Base-by-base conservation (phyloP, 2,113 vertebrate genomes). In the Origma solitaria region DNA sequence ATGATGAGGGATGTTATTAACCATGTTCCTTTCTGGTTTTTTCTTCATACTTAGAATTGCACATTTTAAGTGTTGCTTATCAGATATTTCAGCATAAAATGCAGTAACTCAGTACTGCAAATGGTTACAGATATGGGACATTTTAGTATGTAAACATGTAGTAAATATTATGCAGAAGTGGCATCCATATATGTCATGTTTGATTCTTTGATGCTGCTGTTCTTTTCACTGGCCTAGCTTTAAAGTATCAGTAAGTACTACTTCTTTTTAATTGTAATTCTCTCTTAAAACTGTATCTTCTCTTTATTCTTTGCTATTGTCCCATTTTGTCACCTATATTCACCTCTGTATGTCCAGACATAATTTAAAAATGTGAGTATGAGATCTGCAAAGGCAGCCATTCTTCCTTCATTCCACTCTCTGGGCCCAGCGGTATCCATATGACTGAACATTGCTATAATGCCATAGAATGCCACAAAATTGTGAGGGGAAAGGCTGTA, bases 231-330 rank as follows among this genome's bases (percentile, higher is more conserved):
- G 94, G 79, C 72, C 64, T 69, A 92, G 95, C 33, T 96, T 98
- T 95, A 97, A 80, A 91, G 51, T 60, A 70, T 98, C 49, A 84
- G 96, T 98, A 95, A 96, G 96, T 97, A 70, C 37, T 27, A 68
- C 76, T n/a, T 54, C 28, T 42, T 20, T 65, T 13, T 62, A 22
- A 38, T 58, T 66, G 53, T 49, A 76, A 15, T 65, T 68, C 12
- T 86, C 21, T 84, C 40, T 51, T 58, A 40, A 49, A 53, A 37
- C 58, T 79, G 4, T 72, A 7, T 64, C 25, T 82, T 78, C 11
- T 35, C 18, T 61, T 31, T 64, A 1, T 73, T 12, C 8, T 57
- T 83, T 3, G 2, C n/a, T 79, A 5, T 44, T 84, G 28, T 40
- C 38, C 35, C 15, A 11, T 83, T 87, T 87, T 72, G 28, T 42